A percentile compares a stretch with the other conserved stretches of the same genome.
Evolutionary conservation across 92 coral and sea anemone species (phyloP).

Genomic region (Epizoanthus ramosus): DNA sequence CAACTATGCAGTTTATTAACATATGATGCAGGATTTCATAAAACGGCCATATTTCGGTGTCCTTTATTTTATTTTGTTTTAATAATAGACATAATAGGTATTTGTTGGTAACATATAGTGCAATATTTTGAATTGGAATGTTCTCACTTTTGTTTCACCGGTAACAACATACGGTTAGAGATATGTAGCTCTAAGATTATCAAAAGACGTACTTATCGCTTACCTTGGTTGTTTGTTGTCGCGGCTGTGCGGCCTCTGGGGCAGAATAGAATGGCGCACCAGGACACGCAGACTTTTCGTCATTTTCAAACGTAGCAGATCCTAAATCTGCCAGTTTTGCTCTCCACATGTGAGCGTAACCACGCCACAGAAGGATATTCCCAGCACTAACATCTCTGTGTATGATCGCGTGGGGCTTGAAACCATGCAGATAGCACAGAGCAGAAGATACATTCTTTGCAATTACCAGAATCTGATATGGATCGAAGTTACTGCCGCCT

Average conservation of each 20-base stretch:
- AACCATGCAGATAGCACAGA: slow-evolving; percentile 8
- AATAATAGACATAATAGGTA: no score
- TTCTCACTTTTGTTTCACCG: no score
- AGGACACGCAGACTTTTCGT: slow-evolving; percentile 2
- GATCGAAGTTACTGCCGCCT: background rate
- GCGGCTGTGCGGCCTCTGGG: slow-evolving; percentile 4
- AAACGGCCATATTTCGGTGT: no score
- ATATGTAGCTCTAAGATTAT: no score
- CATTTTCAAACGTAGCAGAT: slow-evolving; percentile 19
- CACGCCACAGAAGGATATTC: slow-evolving; percentile 22
- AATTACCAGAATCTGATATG: background rate
- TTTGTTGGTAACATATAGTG: no score
- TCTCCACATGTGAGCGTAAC: slow-evolving; percentile 14
- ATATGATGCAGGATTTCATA: no score
- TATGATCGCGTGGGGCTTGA: slow-evolving; percentile 24
- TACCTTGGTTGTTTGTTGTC: slow-evolving; percentile 7
- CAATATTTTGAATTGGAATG: no score
- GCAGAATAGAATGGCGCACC: slow-evolving; percentile 32
- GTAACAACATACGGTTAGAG: no score
- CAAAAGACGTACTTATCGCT: no score
- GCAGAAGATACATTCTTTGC: slow-evolving; percentile 6
- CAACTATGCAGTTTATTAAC: no score
- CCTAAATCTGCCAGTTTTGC: slow-evolving; percentile 27
- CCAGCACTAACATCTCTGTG: slow-evolving; percentile 34
- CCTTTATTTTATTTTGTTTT: no score